Evolutionary conservation across 1,140 invertebrate genomes (phyloP).

Genomic region (Lasioglossum albipes): DNA sequence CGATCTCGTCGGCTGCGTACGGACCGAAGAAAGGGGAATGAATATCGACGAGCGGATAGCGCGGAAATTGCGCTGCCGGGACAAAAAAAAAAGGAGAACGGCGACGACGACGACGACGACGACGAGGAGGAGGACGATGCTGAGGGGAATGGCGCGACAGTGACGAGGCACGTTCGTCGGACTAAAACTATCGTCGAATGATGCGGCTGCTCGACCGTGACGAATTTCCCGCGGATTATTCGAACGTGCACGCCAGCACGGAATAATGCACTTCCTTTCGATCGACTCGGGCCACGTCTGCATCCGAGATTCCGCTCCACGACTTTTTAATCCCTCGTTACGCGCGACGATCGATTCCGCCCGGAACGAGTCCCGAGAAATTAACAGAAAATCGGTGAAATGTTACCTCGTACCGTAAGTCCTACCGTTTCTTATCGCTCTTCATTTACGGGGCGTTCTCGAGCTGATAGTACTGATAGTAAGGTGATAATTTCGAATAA

Average conservation of each 20-base stretch:
- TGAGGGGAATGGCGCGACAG: constrained; percentile 39
- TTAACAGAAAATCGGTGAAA: too few relatives aligned
- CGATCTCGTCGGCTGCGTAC: constrained; percentile 38
- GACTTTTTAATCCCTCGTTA: constrained; percentile 30
- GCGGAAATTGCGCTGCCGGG: constrained; percentile 51
- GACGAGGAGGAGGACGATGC: neutral
- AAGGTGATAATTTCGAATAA: too few relatives aligned
- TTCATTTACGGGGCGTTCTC: too few relatives aligned
- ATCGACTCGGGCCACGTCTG: neutral
- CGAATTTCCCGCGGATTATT: constrained; percentile 44
- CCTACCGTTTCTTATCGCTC: too few relatives aligned
- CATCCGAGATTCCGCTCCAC: neutral
- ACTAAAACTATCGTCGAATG: constrained; percentile 39
- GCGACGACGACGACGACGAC: neutral
- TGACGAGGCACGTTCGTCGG: constrained; percentile 48
- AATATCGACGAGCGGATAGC: constrained; percentile 54
- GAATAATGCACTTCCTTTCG: constrained; percentile 34
- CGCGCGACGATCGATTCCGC: neutral
- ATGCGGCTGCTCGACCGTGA: constrained; percentile 38
- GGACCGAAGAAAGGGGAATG: constrained; percentile 48
- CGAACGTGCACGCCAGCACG: constrained; percentile 21
- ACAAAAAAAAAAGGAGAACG: neutral
- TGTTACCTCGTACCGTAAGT: too few relatives aligned
- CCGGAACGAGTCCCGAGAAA: too few relatives aligned
- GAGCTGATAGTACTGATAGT: too few relatives aligned